Percentiles rank a stretch among this genome's conserved stretches.
Evolutionary conservation across 2,888 invertebrate species (phyloP).

Genomic region (Chirona hameri): DNA sequence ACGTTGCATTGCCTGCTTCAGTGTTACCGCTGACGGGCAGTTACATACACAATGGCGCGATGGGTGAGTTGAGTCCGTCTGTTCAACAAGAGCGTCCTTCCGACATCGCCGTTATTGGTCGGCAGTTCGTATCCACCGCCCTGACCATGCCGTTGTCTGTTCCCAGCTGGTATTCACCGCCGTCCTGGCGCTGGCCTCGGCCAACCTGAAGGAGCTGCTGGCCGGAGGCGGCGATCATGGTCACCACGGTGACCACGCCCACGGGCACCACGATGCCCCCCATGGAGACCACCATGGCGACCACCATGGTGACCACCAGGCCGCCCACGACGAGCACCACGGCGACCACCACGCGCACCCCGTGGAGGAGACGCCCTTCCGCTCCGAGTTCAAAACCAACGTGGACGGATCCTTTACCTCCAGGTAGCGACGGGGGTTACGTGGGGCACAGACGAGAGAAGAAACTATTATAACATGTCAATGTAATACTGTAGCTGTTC

Average conservation of each 20-base stretch:
- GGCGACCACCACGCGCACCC: background rate
- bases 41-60: too few species aligned
- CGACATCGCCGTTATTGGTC: too few species aligned
- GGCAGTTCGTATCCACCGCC: too few species aligned
- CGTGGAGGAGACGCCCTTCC: background rate
- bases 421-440: background rate
- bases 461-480: too few species aligned
- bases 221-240: background rate
- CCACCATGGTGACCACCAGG: background rate
- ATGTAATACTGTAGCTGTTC: too few species aligned
- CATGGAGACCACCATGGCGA: background rate
- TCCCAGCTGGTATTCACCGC: background rate
- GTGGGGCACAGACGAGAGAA: too few species aligned
- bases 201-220: background rate
- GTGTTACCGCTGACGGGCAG: too few species aligned
- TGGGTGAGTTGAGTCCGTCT: too few species aligned
- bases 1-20: too few species aligned
- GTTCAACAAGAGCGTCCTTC: too few species aligned
- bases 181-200: background rate
- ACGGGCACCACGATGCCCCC: background rate
- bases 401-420: background rate
- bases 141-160: too few species aligned
- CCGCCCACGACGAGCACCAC: background rate
- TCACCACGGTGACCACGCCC: background rate
- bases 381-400: background rate